Evolutionary conservation across 2,113 vertebrate species (phyloP).

Genomic region (Tragelaphus scriptus): DNA sequence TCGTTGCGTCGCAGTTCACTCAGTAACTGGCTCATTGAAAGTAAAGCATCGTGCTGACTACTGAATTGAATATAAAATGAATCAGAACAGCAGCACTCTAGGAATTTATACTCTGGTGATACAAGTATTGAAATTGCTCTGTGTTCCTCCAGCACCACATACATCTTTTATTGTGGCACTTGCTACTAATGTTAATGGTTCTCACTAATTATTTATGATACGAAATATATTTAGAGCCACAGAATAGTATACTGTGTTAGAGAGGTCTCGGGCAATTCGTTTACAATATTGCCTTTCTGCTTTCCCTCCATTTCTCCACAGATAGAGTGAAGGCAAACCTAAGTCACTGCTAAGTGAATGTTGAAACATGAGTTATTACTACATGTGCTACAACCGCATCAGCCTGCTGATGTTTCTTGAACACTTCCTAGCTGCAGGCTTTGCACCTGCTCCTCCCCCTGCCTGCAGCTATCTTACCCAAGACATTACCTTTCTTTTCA

Average conservation of each 20-base stretch:
- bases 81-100: neutral
- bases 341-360: neutral
- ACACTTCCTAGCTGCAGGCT: neutral
- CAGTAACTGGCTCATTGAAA: neutral
- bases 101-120: neutral
- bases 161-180: neutral
- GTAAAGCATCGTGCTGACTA: neutral
- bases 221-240: neutral
- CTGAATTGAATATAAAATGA: neutral
- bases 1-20: neutral
- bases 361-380: neutral
- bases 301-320: neutral
- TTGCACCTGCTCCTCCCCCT: neutral
- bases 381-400: neutral
- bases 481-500: neutral
- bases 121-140: neutral
- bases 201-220: neutral
- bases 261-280: neutral
- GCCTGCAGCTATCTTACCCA: neutral
- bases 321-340: neutral
- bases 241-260: neutral
- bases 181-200: neutral
- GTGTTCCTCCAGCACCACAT: neutral
- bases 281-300: neutral
- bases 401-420: neutral